Conservation (phyloP, 2,888 invertebrate genomes). For the Gnatocerus cornutus region DNA sequence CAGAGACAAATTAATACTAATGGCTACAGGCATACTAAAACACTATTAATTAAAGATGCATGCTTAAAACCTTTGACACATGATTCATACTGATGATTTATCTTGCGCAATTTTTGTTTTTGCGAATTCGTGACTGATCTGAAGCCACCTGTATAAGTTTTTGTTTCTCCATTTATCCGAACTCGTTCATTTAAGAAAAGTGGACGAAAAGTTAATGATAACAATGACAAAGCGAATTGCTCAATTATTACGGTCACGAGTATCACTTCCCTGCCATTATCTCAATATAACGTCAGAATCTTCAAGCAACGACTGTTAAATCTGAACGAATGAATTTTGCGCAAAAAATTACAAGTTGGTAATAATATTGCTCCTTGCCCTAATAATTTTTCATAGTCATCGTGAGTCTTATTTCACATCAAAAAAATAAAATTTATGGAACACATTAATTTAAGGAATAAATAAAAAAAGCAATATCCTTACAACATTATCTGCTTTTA, state of each 20-base stretch:
- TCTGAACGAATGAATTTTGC: constrained; percentile 43
- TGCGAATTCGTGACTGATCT: constrained; percentile 7
- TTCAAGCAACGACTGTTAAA: constrained; percentile 42
- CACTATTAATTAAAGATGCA: constrained; percentile 12
- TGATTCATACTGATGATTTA: constrained; percentile 9
- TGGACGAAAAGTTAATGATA: constrained; percentile 49
- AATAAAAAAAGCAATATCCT: constrained; percentile 45
- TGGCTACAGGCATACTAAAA: constrained; percentile 1
- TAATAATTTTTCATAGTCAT: constrained; percentile 28
- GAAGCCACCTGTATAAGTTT: constrained; percentile 1
- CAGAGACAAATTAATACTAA: constrained; percentile 21
- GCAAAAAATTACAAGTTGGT: constrained; percentile 5
- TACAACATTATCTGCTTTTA: constrained; percentile 46
- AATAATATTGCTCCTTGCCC: constrained; percentile 19
- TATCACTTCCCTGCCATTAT: constrained; percentile 48
- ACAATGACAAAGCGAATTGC: constrained; percentile 51
- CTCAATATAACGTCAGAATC: constrained; percentile 32
- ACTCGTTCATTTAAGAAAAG: constrained; percentile 30
- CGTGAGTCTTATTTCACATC: constrained; percentile 13
- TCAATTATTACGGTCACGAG: constrained; percentile 52
- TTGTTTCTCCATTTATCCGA: constrained; percentile 21
- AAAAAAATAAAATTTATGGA: constrained; percentile 37
- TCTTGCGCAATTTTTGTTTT: neutral
- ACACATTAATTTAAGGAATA: constrained; percentile 33
- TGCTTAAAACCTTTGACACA: neutral